These are phyloP conservation scores for Triplophysa dalaica DNA, from an alignment of 2,113 vertebrate species.

Conservation along the genomic window DNA sequence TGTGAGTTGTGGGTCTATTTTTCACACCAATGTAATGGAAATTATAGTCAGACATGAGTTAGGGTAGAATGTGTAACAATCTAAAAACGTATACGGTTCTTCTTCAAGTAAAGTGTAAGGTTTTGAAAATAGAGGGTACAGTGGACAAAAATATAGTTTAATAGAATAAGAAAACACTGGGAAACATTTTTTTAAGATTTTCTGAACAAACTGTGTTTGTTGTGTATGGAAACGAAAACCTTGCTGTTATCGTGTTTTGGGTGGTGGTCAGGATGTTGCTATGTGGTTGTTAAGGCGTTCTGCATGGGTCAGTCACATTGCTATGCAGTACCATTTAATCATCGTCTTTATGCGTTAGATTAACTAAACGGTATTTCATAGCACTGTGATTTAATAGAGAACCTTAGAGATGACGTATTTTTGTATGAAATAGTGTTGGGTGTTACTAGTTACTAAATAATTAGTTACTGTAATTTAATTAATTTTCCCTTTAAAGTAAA, in stretches of 20 bases:
- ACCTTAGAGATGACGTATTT: too few species aligned
- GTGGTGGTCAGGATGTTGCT: not conserved
- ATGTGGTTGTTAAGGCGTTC: not conserved
- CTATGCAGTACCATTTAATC: too few species aligned
- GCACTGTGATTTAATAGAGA: too few species aligned
- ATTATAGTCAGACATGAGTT: not conserved
- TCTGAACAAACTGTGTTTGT: not conserved
- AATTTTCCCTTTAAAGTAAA: too few species aligned
- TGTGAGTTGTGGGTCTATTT: not conserved
- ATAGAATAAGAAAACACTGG: too few species aligned
- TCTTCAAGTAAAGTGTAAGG: not conserved
- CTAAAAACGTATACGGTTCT: not conserved
- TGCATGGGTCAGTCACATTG: not conserved
- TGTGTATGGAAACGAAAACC: not conserved
- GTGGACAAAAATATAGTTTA: not conserved
- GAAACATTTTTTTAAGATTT: too few species aligned
- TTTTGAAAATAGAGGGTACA: not conserved
- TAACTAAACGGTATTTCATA: too few species aligned
- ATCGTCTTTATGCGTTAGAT: too few species aligned
- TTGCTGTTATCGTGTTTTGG: not conserved
- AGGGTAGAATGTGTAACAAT: not conserved
- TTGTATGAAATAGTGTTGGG: too few species aligned
- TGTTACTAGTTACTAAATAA: too few species aligned
- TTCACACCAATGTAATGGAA: not conserved
- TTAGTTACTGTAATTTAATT: too few species aligned